phyloP scores from a whole-genome alignment of 2,113 vertebrate genomes.

The Mobula birostris region DNA sequence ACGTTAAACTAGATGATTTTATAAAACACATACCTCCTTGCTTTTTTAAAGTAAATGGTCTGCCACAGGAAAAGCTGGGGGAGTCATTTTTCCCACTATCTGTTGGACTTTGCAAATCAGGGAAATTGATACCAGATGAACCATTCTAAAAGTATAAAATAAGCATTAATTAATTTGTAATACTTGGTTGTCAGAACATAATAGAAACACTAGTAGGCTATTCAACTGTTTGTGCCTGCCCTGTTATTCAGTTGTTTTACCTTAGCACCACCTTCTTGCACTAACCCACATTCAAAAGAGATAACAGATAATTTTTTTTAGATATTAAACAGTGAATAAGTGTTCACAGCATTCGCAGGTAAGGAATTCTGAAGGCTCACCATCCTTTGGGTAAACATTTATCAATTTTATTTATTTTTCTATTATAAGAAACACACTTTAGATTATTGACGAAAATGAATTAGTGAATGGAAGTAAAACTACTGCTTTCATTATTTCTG shows the following conservation, averaged over 20 bases:
- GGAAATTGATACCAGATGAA: not conserved
- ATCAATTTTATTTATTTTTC: too few species aligned
- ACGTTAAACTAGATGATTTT: not conserved
- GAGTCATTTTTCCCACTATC: not conserved
- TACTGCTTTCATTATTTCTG: not conserved
- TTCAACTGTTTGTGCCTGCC: too few species aligned
- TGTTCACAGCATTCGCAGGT: too few species aligned
- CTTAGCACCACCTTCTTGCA: too few species aligned
- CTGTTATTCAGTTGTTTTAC: too few species aligned
- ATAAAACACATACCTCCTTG: constrained; percentile 15
- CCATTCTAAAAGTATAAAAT: not conserved
- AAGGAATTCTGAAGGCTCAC: too few species aligned
- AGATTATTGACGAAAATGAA: not conserved
- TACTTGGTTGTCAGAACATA: too few species aligned
- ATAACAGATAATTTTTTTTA: too few species aligned
- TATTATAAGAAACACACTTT: not conserved
- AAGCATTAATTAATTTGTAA: not conserved
- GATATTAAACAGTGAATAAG: too few species aligned
- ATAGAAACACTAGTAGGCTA: too few species aligned
- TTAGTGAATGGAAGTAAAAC: not conserved
- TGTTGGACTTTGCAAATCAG: not conserved
- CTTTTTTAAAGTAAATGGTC: constrained; percentile 1
- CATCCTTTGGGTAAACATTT: too few species aligned
- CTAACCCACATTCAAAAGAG: too few species aligned
- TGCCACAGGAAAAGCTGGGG: not conserved